These are phyloP conservation scores for Gambusia holbrooki DNA, from an alignment of 2,113 vertebrate species.

Conservation along the genomic window DNA sequence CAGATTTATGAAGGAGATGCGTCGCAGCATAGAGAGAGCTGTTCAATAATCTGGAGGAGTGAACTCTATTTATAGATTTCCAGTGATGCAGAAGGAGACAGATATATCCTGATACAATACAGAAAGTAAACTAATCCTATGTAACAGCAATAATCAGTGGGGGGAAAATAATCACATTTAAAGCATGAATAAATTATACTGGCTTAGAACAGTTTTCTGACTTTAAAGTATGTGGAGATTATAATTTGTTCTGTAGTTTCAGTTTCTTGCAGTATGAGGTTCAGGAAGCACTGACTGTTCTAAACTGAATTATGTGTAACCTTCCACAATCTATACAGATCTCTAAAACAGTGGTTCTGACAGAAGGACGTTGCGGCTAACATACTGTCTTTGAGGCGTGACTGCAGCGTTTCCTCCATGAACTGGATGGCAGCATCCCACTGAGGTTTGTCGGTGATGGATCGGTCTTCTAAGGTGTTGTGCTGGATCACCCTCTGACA, in stretches of 20 bases:
- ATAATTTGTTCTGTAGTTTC: not conserved
- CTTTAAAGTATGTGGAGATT: not conserved
- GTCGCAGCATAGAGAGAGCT: not conserved
- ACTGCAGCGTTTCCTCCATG: constrained; percentile 95
- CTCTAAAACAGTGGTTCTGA: not conserved
- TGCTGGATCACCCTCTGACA: constrained; percentile 95
- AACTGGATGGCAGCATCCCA: constrained; percentile 99
- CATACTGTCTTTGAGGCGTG: constrained; percentile 96
- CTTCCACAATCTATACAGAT: not conserved
- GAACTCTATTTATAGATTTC: not conserved
- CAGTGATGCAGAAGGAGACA: not conserved
- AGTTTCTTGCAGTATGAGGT: not conserved
- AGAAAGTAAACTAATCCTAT: not conserved
- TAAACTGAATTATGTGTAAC: no score
- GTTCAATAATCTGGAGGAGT: not conserved
- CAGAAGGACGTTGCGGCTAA: constrained; percentile 8
- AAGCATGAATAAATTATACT: not conserved
- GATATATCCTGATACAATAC: not conserved
- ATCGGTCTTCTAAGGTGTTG: constrained; percentile 97
- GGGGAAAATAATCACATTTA: not conserved
- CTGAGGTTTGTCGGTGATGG: constrained; percentile 96
- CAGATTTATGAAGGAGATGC: not conserved
- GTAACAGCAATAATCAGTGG: not conserved
- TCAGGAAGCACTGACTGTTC: not conserved
- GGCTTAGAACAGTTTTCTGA: not conserved